Base-by-base conservation (phyloP, 2,888 invertebrate species). In the Vannuccia rotundouncinata region DNA sequence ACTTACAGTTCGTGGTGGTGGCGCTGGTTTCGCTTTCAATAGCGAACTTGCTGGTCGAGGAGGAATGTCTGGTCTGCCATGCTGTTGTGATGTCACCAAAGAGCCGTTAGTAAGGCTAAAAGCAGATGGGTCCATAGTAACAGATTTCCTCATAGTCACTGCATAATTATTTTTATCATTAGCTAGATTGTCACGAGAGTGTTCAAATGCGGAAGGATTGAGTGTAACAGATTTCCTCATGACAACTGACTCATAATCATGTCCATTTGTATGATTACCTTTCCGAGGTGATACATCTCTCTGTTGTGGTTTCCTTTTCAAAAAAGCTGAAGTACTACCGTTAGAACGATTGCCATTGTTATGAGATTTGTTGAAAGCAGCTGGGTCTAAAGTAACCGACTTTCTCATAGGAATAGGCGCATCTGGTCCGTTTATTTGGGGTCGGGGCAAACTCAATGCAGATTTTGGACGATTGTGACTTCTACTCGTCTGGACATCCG, bases 1-100 rank as follows among this genome's bases (percentile, higher is more conserved):
- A 22, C 66, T 66, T 17, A 66, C 66, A 66, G 66, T 66, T 66
- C 66, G 66, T 22, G 66, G 66, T 2, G 66, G 66, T 2, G 66
- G 66, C 17, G 2, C 22, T 5, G 66, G 66, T 27, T 66, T 66
- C 25, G 66, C 25, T 66, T 27, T 5, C 17, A 45, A 17, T 13
- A 66, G 66, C 22, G 66, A 66, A 27, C 66, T 66, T 22, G 66
- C 66, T 27, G 66, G 66, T 27, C 66, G 66, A 5, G 66, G 66
- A 22, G 66, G 66, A 5, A 66, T 2, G 25, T 66, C 66, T 5
- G 66, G 66, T 45, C 45, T 45, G 45, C 45, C 45, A 17, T 17
- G 45, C 5, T 45, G 45, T 45, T 45, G 45, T 45, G 45, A 17
- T 45, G 45, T 45, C 45, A 45, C 17, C 17, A 17, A 45, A 13